Evolutionary conservation across 2,888 invertebrate genomes (phyloP), one percentile per base, ranked within the genome.

Genomic region (Zaprionus lineosus): DNA sequence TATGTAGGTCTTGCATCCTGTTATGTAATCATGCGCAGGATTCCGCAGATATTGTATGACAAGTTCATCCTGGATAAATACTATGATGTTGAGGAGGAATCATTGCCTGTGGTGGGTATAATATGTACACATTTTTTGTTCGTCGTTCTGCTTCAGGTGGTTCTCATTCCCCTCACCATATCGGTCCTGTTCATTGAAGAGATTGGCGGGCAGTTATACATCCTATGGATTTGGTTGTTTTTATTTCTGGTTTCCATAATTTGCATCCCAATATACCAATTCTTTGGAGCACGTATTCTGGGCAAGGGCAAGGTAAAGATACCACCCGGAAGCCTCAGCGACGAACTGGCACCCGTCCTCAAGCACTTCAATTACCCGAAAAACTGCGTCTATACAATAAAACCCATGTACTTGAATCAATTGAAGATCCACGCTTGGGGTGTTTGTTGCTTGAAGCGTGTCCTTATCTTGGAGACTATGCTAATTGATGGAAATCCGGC

Each of bases 121-220:
- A 16, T 86, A 0, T 81, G 81, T 29, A 21, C 63, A 0, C 26
- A 59, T 3, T 26, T 47, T 0, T 53, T 81, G 4, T 2, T 70
- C 2, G 21, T 76, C 0, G 74, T 81, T 2, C 29, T 81, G 3
- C 1, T 68, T 1, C 86, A 81, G 34, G 56, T 61, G 19, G 3
- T 7, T 0, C 40, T 81, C 0, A 58, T 86, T 0, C 81, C 81
- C 2, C 0, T 75, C 1, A 76, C 71, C 0, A 28, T 33, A 0
- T 3, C 84, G 3, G 37, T 76, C 6, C 15, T 86, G 1, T 9
- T 15, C 0, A 53, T 85, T 7, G 68, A 73, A 4, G 1, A 1
- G 0, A 0, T 21, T 2, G 55, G 53, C 4, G 60, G 51, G 0
- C 3, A 2, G 0, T 47, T 6, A 6, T 66, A 76, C 21, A 29